phyloP scores from a whole-genome alignment of 2,797 vertebrate genomes.

The Rousettus madagascariensis region DNA sequence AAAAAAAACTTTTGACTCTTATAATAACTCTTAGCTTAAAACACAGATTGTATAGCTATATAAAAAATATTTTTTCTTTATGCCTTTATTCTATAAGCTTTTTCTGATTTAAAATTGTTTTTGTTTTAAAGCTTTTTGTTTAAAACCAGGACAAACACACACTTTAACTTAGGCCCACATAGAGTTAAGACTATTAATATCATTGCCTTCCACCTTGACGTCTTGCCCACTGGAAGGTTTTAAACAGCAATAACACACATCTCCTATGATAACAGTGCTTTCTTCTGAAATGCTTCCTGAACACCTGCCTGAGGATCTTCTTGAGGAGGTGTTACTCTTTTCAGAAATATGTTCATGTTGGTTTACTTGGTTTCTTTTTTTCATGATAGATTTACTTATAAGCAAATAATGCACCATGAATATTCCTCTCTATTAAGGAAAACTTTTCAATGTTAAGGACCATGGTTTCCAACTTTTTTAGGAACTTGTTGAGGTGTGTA shows the following conservation, averaged over 20 bases:
- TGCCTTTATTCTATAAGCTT: not conserved
- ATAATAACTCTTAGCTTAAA: not conserved
- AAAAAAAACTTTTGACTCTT: not conserved
- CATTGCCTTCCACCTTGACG: not conserved
- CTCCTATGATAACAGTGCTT: not conserved
- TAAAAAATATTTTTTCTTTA: not conserved
- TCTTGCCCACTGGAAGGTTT: not conserved
- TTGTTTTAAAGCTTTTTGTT: not conserved
- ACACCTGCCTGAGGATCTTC: not conserved
- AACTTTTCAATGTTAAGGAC: not conserved
- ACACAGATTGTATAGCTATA: not conserved
- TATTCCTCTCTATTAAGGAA: not conserved
- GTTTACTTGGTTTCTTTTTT: not conserved
- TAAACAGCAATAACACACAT: not conserved
- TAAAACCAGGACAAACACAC: not conserved
- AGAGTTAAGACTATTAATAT: too few relatives aligned
- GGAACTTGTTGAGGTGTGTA: not conserved
- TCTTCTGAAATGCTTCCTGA: not conserved
- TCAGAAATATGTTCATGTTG: not conserved
- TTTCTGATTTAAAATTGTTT: not conserved
- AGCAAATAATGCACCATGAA: not conserved
- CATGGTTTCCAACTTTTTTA: not conserved
- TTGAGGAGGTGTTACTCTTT: not conserved
- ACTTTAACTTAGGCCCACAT: not conserved
- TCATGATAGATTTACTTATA: not conserved